Conservation (phyloP, 2,797 vertebrate genomes). For the Brachyrhaphis roseni region DNA sequence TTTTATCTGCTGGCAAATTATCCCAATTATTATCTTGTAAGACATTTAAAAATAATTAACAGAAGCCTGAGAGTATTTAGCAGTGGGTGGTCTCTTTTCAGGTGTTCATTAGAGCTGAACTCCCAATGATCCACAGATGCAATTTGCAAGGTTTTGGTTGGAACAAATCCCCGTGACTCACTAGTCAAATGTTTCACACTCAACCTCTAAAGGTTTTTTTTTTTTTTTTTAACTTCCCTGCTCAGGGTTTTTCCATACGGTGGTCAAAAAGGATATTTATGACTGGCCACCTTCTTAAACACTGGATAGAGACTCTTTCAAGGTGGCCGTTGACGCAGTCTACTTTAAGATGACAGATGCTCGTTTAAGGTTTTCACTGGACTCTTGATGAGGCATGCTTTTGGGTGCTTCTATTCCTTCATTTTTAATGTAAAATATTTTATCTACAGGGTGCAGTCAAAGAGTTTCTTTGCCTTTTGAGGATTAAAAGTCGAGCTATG, state of each 20-base stretch:
- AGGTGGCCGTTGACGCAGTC: slow-evolving; percentile 69
- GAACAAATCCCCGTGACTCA: slow-evolving; percentile 54
- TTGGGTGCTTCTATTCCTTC: slow-evolving; percentile 69
- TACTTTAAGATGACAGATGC: slow-evolving; percentile 72
- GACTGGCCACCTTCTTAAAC: slow-evolving; percentile 73
- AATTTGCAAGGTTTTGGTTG: slow-evolving; percentile 41
- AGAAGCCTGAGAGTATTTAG: slow-evolving; percentile 27
- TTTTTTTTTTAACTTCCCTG: slow-evolving; percentile 36
- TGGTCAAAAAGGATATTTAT: slow-evolving; percentile 62
- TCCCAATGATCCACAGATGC: slow-evolving; percentile 48
- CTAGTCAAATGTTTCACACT: slow-evolving; percentile 42
- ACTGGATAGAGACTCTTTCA: slow-evolving; percentile 72
- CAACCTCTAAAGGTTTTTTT: slow-evolving; percentile 45
- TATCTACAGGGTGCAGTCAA: slow-evolving; percentile 20
- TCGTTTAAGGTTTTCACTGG: slow-evolving; percentile 75
- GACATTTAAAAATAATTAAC: slow-evolving; percentile 1
- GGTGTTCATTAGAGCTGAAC: slow-evolving; percentile 48
- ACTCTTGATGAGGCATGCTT: slow-evolving; percentile 68
- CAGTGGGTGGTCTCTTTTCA: slow-evolving; percentile 61
- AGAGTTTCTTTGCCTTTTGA: slow-evolving; percentile 4
- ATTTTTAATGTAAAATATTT: slow-evolving; percentile 32
- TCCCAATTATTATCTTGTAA: not conserved
- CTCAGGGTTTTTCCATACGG: slow-evolving; percentile 17
- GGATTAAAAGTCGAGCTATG: slow-evolving; percentile 42
- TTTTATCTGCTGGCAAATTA: not conserved